Percentiles rank a stretch among this genome's conserved stretches.
Evolutionary conservation across 2,888 invertebrate genomes (phyloP).

Genomic region (Rotaria sp.): DNA sequence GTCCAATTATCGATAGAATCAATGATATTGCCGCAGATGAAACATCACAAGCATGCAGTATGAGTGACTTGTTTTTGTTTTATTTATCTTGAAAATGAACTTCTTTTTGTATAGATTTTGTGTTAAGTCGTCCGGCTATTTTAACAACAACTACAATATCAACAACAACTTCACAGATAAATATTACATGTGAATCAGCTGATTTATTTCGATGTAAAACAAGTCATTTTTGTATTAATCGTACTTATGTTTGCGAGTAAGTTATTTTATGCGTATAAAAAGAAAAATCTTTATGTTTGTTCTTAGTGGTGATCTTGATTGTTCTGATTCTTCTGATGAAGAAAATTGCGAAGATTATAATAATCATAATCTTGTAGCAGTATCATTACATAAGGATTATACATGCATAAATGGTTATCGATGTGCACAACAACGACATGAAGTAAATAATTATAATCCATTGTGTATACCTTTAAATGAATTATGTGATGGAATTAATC

Average conservation of each 20-base stretch:
- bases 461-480: background rate
- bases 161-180: background rate
- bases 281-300: background rate
- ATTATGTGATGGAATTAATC: background rate
- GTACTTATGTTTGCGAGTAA: conserved; percentile 21
- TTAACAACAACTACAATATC: background rate
- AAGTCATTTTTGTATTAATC: conserved; percentile 5
- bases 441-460: background rate
- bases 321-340: background rate
- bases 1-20: background rate
- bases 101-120: background rate
- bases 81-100: background rate
- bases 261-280: background rate
- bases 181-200: background rate
- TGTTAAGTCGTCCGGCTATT: background rate
- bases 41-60: background rate
- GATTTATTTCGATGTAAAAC: conserved; percentile 16
- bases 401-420: background rate
- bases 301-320: conserved; percentile 9
- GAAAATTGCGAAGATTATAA: background rate
- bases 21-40: background rate
- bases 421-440: background rate
- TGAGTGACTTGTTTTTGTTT: background rate
- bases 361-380: background rate
- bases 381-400: background rate